phyloP scores from a whole-genome alignment of 2,113 vertebrate genomes.

The Amazona guildingii region DNA sequence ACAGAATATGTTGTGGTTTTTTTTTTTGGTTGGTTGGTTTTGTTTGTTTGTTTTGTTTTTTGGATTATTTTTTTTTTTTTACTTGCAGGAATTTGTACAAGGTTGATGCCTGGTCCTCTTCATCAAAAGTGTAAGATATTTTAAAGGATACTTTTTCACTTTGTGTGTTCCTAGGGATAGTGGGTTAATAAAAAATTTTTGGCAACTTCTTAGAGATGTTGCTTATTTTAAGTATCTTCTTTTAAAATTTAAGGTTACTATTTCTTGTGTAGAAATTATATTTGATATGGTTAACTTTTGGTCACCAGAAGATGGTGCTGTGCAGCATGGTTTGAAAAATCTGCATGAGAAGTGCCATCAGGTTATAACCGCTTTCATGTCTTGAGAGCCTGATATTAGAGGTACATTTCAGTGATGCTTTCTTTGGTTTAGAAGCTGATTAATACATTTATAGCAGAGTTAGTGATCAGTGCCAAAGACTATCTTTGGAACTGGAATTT shows the following conservation, averaged over 20 bases:
- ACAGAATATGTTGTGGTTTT: background rate
- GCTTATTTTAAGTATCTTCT: background rate
- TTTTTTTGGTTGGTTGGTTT: no score
- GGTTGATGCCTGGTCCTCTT: background rate
- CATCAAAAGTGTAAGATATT: background rate
- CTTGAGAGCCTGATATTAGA: background rate
- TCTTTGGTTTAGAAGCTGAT: background rate
- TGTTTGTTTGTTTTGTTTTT: no score
- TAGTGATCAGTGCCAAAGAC: background rate
- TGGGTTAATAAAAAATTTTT: background rate
- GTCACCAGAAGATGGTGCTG: constrained; percentile 73
- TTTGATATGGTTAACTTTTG: background rate
- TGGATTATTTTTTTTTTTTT: background rate
- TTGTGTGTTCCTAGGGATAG: background rate
- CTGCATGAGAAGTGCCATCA: accelerated
- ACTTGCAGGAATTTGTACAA: background rate
- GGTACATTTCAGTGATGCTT: background rate
- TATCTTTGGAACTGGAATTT: background rate
- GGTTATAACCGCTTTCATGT: accelerated
- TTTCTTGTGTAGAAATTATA: background rate
- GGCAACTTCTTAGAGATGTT: background rate
- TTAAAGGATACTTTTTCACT: background rate
- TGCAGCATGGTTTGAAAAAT: constrained; percentile 29
- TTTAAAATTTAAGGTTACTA: background rate
- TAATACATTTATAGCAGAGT: background rate